phyloP scores from a whole-genome alignment of 2,113 vertebrate species.

The Phalacrocorax brasilianus region DNA sequence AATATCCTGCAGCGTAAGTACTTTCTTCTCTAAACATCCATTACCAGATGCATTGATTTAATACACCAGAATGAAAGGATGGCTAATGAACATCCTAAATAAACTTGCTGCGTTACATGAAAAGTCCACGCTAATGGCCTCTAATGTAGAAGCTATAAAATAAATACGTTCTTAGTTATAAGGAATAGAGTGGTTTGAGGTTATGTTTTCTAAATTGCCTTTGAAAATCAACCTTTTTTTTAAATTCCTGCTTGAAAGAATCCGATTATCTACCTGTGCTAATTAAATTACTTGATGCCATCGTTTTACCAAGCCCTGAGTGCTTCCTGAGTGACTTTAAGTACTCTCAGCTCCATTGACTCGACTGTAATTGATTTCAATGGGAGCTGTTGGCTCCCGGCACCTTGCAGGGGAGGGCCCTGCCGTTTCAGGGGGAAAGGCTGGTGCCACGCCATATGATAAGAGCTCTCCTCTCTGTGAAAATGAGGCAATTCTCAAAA shows the following conservation, averaged over 20 bases:
- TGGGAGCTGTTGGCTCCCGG: not conserved
- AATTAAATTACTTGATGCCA: not conserved
- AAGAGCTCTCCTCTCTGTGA: not conserved
- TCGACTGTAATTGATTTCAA: rapidly evolving
- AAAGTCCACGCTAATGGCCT: not conserved
- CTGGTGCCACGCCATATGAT: rapidly evolving
- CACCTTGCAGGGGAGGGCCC: not conserved
- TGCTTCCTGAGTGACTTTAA: not conserved
- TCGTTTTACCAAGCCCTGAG: not conserved
- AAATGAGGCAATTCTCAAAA: not conserved
- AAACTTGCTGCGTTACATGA: not conserved
- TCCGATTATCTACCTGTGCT: not conserved
- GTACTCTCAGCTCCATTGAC: not conserved
- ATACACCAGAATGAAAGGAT: not conserved
- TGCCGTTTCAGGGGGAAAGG: rapidly evolving
- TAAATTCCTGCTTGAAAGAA: not conserved
- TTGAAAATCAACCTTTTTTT: not conserved
- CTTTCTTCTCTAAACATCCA: not conserved
- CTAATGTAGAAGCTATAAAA: not conserved
- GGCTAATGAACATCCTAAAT: not conserved
- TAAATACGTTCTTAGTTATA: not conserved
- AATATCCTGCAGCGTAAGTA: not conserved
- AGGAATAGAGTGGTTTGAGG: not conserved
- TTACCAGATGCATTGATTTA: not conserved
- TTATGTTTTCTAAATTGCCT: not conserved